Percentiles rank a stretch among this genome's conserved stretches.
phyloP scores from a whole-genome alignment of 2,888 invertebrate genomes.

The Koerneria pararmatus region DNA sequence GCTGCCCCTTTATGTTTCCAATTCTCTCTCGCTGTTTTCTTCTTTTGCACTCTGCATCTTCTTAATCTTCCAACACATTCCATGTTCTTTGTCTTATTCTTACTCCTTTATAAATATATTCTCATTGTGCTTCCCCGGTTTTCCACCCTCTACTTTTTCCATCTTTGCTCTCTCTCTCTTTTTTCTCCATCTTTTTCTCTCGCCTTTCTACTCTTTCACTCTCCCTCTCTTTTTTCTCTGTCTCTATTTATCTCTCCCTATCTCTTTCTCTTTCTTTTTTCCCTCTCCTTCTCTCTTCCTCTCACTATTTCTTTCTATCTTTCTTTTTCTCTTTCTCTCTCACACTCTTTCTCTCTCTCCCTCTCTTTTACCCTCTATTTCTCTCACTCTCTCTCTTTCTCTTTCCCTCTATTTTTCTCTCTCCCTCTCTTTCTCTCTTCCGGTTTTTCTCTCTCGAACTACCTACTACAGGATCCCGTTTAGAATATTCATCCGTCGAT shows the following conservation, averaged over 20 bases:
- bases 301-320: background rate
- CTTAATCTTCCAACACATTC: no score
- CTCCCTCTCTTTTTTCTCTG: background rate
- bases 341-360: background rate
- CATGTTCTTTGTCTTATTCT: no score
- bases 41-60: no score
- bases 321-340: background rate
- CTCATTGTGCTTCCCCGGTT: background rate
- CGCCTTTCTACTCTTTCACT: background rate
- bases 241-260: background rate
- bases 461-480: no score
- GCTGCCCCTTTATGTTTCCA: no score
- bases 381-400: constrained; percentile 7
- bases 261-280: background rate
- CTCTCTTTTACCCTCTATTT: background rate
- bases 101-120: background rate
- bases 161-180: background rate
- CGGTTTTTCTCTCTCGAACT: no score
- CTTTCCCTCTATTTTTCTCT: background rate
- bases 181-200: constrained; percentile 3
- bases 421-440: no score
- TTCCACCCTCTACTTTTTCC: background rate
- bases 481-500: no score
- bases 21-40: no score
- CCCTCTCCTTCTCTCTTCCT: background rate